Conservation (phyloP, 2,113 vertebrate species). For the Conger conger region DNA sequence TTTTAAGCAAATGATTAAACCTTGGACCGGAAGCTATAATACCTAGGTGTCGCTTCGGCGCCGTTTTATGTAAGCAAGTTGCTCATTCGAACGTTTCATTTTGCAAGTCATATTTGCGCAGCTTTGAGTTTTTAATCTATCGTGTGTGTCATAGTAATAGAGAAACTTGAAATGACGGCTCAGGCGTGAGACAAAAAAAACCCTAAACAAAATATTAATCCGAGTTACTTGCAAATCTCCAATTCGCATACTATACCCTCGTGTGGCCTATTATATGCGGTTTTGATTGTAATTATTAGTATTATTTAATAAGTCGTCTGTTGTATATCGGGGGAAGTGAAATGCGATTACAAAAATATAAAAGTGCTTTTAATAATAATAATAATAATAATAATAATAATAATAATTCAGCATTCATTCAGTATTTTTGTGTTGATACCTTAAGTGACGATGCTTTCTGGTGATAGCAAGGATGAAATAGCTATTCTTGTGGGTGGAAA, state of each 20-base stretch:
- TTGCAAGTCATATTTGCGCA: constrained; percentile 1
- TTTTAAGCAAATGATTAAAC: constrained; percentile 13
- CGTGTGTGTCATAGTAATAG: background rate
- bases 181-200: background rate
- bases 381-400: background rate
- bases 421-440: background rate
- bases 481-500: background rate
- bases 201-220: background rate
- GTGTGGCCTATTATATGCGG: background rate
- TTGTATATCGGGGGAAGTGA: background rate
- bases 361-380: background rate
- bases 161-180: constrained; percentile 3
- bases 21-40: background rate
- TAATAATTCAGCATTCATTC: background rate
- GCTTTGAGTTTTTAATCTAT: background rate
- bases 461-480: background rate
- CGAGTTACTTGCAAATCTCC: background rate
- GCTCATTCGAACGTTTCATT: background rate
- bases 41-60: background rate
- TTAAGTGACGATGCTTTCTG: background rate
- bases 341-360: background rate
- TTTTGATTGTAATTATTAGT: background rate
- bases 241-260: background rate
- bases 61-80: background rate
- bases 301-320: background rate